These are phyloP conservation scores for Hirtodrosophila trivittata DNA, from an alignment of 2,888 invertebrate species.

Conservation along the genomic window DNA sequence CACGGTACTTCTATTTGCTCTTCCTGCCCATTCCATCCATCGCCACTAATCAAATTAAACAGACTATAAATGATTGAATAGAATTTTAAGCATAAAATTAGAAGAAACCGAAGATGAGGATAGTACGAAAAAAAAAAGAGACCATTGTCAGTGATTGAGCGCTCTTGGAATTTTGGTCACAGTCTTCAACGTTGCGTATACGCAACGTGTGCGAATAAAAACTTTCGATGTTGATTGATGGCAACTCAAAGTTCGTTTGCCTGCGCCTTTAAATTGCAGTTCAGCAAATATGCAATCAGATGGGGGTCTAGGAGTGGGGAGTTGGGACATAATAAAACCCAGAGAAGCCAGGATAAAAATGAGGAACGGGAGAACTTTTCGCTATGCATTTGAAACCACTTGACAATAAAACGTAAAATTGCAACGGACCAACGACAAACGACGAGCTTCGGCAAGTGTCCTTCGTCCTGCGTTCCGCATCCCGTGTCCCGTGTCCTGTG, in stretches of 20 bases:
- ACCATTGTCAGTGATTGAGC: slow-evolving; percentile 72
- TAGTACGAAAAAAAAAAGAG: not conserved
- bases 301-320: too few species aligned
- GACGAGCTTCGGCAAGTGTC: slow-evolving; percentile 24
- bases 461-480: slow-evolving; percentile 2
- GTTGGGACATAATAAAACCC: not conserved
- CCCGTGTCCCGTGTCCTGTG: slow-evolving; percentile 2
- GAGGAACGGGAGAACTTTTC: slow-evolving; percentile 33
- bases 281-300: slow-evolving; percentile 21
- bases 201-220: slow-evolving; percentile 44
- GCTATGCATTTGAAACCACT: slow-evolving; percentile 70
- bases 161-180: slow-evolving; percentile 29
- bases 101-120: slow-evolving; percentile 12
- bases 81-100: slow-evolving; percentile 68
- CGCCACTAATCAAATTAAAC: slow-evolving; percentile 74
- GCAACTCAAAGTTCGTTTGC: slow-evolving; percentile 56
- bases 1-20: too few species aligned
- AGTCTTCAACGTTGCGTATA: slow-evolving; percentile 45
- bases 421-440: slow-evolving; percentile 39
- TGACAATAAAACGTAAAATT: slow-evolving; percentile 70
- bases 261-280: slow-evolving; percentile 26
- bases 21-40: not conserved
- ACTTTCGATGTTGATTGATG: slow-evolving; percentile 60
- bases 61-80: slow-evolving; percentile 75
- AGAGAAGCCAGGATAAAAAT: not conserved